phyloP scores from a whole-genome alignment of 2,888 invertebrate species.

The Brachycybe producta region DNA sequence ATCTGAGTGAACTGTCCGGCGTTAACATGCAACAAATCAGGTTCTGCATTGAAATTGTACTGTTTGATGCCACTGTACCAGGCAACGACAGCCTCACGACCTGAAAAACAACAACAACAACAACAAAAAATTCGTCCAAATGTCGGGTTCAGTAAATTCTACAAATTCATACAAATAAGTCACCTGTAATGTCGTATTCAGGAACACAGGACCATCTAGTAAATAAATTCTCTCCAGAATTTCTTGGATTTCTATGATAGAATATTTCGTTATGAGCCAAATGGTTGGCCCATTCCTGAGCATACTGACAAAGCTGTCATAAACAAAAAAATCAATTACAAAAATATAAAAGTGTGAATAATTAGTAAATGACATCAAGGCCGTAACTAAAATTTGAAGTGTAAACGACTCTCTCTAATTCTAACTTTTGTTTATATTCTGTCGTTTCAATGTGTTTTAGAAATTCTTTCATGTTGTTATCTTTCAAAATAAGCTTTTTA shows the following conservation, averaged over 20 bases:
- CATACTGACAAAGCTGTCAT: slow-evolving; percentile 58
- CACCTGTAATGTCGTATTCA: slow-evolving; percentile 23
- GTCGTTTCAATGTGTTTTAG: no score
- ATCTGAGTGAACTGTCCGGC: slow-evolving; percentile 44
- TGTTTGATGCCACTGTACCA: slow-evolving; percentile 68
- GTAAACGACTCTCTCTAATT: no score
- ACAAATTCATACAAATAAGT: background rate
- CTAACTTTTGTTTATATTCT: no score
- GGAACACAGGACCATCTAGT: slow-evolving; percentile 41
- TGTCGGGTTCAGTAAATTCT: background rate
- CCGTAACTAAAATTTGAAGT: no score
- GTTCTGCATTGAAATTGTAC: slow-evolving; percentile 58
- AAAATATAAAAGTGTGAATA: no score
- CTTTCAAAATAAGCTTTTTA: no score
- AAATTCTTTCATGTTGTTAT: no score
- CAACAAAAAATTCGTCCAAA: slow-evolving; percentile 26
- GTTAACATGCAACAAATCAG: slow-evolving; percentile 59
- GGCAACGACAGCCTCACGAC: slow-evolving; percentile 65
- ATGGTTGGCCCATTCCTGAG: slow-evolving; percentile 79
- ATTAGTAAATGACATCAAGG: no score
- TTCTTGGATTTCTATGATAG: slow-evolving; percentile 56
- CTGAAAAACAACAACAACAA: slow-evolving; percentile 29
- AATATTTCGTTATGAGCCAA: slow-evolving; percentile 67
- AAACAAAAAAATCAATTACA: slow-evolving; percentile 23
- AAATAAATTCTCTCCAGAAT: slow-evolving; percentile 67